These are phyloP conservation scores for Spermophilus dauricus DNA, from an alignment of 2,113 vertebrate species.

Conservation along the genomic window DNA sequence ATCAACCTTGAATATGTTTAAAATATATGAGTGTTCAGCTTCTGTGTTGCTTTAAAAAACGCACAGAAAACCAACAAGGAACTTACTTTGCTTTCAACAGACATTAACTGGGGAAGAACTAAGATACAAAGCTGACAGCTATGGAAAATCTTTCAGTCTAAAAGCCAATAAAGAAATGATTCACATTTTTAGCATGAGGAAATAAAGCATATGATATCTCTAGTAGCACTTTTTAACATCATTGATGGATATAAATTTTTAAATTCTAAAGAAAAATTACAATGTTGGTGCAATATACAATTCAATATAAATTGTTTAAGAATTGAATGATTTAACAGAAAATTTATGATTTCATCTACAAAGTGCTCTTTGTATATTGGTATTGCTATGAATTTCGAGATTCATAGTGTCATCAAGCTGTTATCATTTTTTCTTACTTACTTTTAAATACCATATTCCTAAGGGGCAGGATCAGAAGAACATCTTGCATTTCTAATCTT, in stretches of 20 bases:
- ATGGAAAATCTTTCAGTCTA: conserved; percentile 87
- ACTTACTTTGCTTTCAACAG: conserved; percentile 63
- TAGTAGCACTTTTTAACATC: neutral
- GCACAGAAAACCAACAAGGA: neutral
- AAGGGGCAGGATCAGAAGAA: conserved; percentile 88
- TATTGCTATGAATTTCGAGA: conserved; percentile 84
- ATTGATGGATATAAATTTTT: neutral
- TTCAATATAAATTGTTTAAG: conserved; percentile 81
- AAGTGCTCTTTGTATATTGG: conserved; percentile 85
- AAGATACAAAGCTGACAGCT: conserved; percentile 85
- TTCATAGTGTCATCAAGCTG: conserved; percentile 82
- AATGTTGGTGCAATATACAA: conserved; percentile 66
- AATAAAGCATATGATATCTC: conserved; percentile 48
- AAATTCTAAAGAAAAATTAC: conserved; percentile 74
- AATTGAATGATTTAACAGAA: conserved; percentile 82
- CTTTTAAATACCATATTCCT: conserved; percentile 89
- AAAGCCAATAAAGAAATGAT: conserved; percentile 88
- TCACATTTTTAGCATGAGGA: conserved; percentile 56
- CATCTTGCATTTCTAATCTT: conserved; percentile 89
- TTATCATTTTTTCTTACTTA: conserved; percentile 86
- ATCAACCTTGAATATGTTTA: conserved; percentile 2
- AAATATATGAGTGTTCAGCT: conserved; percentile 23
- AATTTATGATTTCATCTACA: conserved; percentile 82
- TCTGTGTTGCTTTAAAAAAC: conserved; percentile 9
- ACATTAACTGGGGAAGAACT: conserved; percentile 73